A percentile compares a stretch with the other conserved stretches of the same genome.
phyloP scores from a whole-genome alignment of 2,797 vertebrate species.

The Epinephelus awoara region DNA sequence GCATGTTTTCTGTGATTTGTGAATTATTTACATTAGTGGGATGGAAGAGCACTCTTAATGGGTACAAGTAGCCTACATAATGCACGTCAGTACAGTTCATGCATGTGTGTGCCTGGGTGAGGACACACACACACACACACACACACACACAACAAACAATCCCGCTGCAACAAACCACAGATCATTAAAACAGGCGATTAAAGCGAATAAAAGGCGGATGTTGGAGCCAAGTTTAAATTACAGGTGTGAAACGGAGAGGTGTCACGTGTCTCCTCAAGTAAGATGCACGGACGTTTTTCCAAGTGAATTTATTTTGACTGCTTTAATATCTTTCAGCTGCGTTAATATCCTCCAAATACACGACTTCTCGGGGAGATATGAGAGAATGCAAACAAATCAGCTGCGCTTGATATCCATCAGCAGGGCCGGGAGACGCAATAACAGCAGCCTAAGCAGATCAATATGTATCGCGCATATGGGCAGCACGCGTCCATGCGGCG shows the following conservation, averaged over 20 bases:
- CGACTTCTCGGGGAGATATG: constrained; percentile 25
- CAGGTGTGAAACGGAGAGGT: constrained; percentile 31
- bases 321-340: constrained; percentile 16
- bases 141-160: background rate
- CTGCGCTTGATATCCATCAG: constrained; percentile 46
- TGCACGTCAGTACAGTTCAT: constrained; percentile 27
- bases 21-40: constrained; percentile 76
- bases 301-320: constrained; percentile 29
- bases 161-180: background rate
- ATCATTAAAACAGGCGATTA: constrained; percentile 7
- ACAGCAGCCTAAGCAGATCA: constrained; percentile 76
- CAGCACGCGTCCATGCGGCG: constrained; percentile 69
- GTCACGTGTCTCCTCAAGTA: background rate
- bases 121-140: too few species aligned
- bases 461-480: constrained; percentile 80
- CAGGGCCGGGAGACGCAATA: constrained; percentile 45
- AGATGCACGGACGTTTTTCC: background rate
- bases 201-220: constrained; percentile 31
- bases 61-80: constrained; percentile 2
- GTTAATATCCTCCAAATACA: constrained; percentile 24
- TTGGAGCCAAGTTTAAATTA: constrained; percentile 17
- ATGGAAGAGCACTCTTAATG: constrained; percentile 45
- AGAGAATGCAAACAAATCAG: constrained; percentile 51
- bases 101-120: background rate
- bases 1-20: constrained; percentile 67